phyloP scores from a whole-genome alignment of 2,888 invertebrate genomes.

The Euproctis similis region DNA sequence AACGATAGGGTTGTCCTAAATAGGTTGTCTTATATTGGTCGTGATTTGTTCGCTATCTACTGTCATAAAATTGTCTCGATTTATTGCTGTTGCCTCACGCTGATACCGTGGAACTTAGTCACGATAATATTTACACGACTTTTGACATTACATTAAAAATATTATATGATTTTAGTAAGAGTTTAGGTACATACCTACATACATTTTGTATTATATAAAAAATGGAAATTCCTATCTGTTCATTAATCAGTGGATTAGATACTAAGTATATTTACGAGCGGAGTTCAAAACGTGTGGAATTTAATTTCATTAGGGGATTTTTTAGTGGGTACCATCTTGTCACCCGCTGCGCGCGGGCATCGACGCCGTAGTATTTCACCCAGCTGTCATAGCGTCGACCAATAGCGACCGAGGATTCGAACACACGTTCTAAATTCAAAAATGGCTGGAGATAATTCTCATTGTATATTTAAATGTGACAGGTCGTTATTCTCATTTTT shows the following conservation, averaged over 20 bases:
- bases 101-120: slow-evolving; percentile 8
- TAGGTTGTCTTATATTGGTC: too few relatives aligned
- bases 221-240: slow-evolving; percentile 45
- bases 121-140: too few relatives aligned
- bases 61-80: slow-evolving; percentile 59
- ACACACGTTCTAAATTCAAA: slow-evolving; percentile 62
- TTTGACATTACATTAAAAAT: neutral
- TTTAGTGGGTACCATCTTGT: slow-evolving; percentile 69
- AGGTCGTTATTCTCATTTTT: slow-evolving; percentile 73
- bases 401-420: slow-evolving; percentile 44
- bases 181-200: slow-evolving; percentile 1
- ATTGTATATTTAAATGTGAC: slow-evolving; percentile 76
- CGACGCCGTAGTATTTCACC: slow-evolving; percentile 60
- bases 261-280: slow-evolving; percentile 70
- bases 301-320: slow-evolving; percentile 74
- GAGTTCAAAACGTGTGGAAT: slow-evolving; percentile 71
- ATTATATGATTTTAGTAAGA: neutral
- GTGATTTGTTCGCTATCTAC: slow-evolving; percentile 53
- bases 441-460: slow-evolving; percentile 73
- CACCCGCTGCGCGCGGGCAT: slow-evolving; percentile 68
- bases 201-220: slow-evolving; percentile 26
- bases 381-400: slow-evolving; percentile 68
- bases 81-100: slow-evolving; percentile 40
- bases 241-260: slow-evolving; percentile 74
- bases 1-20: slow-evolving; percentile 36